phyloP scores from a whole-genome alignment of 2,888 invertebrate species.

The Cabera pusaria region DNA sequence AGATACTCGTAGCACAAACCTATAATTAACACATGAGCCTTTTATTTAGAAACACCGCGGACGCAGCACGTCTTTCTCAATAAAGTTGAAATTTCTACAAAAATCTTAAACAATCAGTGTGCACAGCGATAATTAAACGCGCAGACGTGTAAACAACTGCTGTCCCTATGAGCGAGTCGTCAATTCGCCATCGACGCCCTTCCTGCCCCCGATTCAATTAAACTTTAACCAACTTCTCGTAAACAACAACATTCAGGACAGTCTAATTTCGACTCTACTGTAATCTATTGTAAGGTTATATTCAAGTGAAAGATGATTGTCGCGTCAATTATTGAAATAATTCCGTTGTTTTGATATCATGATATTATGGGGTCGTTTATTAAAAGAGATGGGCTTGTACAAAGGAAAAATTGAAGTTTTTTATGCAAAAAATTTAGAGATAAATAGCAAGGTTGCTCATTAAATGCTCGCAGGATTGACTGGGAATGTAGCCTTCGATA shows the following conservation, averaged over 20 bases:
- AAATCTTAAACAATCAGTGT: constrained; percentile 11
- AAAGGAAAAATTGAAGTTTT: constrained; percentile 7
- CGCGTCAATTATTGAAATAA: constrained; percentile 59
- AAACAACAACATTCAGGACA: constrained; percentile 73
- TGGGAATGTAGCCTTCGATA: too few species aligned
- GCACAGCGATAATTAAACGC: constrained; percentile 45
- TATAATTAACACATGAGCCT: too few species aligned
- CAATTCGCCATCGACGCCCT: constrained; percentile 62
- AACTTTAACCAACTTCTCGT: constrained; percentile 77
- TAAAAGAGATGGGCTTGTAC: constrained; percentile 10
- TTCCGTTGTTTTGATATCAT: constrained; percentile 59
- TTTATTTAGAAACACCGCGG: too few species aligned
- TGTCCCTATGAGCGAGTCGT: constrained; percentile 57
- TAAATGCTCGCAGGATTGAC: too few species aligned
- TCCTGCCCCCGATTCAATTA: constrained; percentile 68
- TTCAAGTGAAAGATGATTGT: constrained; percentile 16
- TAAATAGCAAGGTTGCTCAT: too few species aligned
- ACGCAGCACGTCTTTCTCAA: too few species aligned
- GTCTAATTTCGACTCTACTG: constrained; percentile 40
- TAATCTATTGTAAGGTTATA: constrained; percentile 37
- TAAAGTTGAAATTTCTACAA: too few species aligned
- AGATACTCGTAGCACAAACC: too few species aligned
- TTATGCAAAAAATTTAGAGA: too few species aligned
- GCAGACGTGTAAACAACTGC: constrained; percentile 58
- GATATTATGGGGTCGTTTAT: constrained; percentile 36